phyloP scores from a whole-genome alignment of 2,113 vertebrate genomes.

The Jacana jacana region DNA sequence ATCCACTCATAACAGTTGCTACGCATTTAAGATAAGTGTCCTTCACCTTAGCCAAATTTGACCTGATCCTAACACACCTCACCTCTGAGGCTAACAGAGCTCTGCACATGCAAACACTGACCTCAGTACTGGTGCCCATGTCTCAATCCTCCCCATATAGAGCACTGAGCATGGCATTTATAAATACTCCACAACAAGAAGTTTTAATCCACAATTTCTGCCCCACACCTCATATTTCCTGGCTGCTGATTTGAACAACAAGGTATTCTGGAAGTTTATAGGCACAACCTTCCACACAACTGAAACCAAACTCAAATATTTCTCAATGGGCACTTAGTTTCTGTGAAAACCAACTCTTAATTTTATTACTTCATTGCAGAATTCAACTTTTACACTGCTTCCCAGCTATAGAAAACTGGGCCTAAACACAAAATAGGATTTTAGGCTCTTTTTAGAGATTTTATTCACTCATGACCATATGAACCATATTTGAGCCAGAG shows the following conservation, averaged over 20 bases:
- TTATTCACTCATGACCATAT: neutral
- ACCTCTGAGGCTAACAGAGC: neutral
- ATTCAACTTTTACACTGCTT: neutral
- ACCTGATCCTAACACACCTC: neutral
- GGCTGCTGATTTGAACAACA: neutral
- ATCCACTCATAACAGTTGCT: neutral
- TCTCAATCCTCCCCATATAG: neutral
- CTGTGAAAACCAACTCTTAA: neutral
- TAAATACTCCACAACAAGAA: neutral
- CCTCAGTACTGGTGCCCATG: neutral
- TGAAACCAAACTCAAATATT: neutral
- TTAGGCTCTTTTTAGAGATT: neutral
- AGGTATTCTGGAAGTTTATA: neutral
- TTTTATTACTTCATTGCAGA: neutral
- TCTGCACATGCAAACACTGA: neutral
- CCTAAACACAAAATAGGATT: neutral
- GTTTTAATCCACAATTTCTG: neutral
- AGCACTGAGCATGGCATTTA: neutral
- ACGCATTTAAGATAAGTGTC: fast-evolving
- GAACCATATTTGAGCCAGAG: neutral
- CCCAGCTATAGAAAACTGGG: neutral
- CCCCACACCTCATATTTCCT: neutral
- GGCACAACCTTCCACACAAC: neutral
- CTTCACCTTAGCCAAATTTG: neutral
- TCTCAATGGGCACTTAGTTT: neutral